Evolutionary conservation across 2,797 vertebrate species (phyloP), one percentile per base, ranked within the genome.

Genomic region (Zenarchopterus dispar): DNA sequence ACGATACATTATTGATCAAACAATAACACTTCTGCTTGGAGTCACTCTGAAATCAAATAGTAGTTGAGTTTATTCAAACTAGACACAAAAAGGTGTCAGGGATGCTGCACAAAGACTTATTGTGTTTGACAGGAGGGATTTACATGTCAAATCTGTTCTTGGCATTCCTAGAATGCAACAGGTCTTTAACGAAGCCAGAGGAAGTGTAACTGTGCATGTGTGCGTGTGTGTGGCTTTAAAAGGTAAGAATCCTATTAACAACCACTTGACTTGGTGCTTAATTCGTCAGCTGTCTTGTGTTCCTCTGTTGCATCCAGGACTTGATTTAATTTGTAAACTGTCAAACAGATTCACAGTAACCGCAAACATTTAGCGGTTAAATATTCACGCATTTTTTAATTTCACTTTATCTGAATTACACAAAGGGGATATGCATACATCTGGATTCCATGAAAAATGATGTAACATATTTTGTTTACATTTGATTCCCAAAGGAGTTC

Each of bases 201-300:
- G 6, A 19, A 39, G 50, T 18, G 21, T 17, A 16, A 19, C 17
- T 31, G 41, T 56, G 56, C 26, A 39, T 45, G 33, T 55, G 47
- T 57, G 23, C 31, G 46, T 13, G 23, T 55, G 53, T 46, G 42
- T 36, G 56, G 67, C 73, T 78, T 78, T n/a, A n/a, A 70, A 77
- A 67, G 63, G 71, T 52, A 66, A 33, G 48, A 85, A 88, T 85
- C 86, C 83, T 70, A 84, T 89, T 89, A 85, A 54, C 31, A 46
- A 52, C 59, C 57, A 45, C 54, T 72, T 66, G 64, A 55, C 77
- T 72, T 42, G 33, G 16, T 66, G 62, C 47, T 75, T 39, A 59
- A 44, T 55, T 56, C 43, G 62, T 69, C 62, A 76, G 49, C 79
- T 68, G 39, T 59, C 73, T 28, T 9, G 17, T 59, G 70, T 28